Evolutionary conservation across 2,888 invertebrate species (phyloP).

Genomic region (Meghimatium bilineatum): DNA sequence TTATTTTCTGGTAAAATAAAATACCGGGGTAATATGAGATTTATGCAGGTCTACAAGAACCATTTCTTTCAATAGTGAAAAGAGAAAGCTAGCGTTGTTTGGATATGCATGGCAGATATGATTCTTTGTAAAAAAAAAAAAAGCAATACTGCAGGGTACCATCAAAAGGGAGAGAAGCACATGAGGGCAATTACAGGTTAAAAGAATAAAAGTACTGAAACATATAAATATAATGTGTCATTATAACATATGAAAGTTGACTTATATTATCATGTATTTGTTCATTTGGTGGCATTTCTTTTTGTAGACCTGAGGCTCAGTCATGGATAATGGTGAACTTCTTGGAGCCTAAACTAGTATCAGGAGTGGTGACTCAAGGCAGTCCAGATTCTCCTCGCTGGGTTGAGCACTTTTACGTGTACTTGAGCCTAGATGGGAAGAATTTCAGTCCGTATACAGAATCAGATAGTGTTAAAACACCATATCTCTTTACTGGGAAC

Average conservation of each 20-base stretch:
- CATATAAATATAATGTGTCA: background rate
- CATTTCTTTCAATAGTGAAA: no score
- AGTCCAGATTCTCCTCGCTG: conserved; percentile 56
- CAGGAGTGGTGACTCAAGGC: conserved; percentile 67
- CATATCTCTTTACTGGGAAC: conserved; percentile 60
- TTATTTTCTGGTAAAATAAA: no score
- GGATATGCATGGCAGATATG: no score
- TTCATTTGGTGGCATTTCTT: background rate
- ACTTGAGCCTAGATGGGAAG: conserved; percentile 63
- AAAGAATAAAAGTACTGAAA: background rate
- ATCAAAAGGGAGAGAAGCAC: no score
- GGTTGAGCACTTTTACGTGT: conserved; percentile 61
- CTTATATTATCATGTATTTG: background rate
- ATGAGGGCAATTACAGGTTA: background rate
- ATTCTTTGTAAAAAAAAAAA: no score
- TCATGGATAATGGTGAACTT: conserved; percentile 66
- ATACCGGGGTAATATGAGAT: no score
- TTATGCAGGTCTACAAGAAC: no score
- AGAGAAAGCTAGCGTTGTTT: no score
- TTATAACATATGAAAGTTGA: background rate
- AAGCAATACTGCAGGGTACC: no score
- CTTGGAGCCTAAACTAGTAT: conserved; percentile 60
- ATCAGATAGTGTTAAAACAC: conserved; percentile 54
- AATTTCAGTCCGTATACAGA: conserved; percentile 62
- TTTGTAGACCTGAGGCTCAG: conserved; percentile 1